These are phyloP conservation scores for Gallinago solitaria DNA, from an alignment of 2,797 vertebrate genomes.

Conservation along the genomic window DNA sequence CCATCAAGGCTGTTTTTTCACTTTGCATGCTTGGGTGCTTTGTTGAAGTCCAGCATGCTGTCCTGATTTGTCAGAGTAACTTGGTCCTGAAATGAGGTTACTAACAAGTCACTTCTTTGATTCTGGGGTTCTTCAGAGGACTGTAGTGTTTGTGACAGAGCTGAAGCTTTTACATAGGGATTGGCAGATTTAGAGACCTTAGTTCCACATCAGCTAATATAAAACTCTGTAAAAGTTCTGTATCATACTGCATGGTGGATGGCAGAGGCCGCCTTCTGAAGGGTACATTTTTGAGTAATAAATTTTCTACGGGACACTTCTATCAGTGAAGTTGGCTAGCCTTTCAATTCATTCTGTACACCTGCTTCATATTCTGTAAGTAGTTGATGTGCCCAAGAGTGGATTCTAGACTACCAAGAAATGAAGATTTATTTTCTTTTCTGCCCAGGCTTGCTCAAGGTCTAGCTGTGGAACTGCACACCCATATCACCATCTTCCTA, in stretches of 20 bases:
- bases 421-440: neutral
- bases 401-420: neutral
- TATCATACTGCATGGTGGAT: neutral
- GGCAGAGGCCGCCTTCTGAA: neutral
- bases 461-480: neutral
- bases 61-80: neutral
- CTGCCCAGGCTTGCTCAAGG: neutral
- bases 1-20: neutral
- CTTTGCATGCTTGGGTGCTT: neutral
- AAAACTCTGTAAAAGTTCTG: neutral
- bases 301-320: accelerated
- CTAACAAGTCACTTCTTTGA: neutral
- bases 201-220: neutral
- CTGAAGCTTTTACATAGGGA: neutral
- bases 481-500: neutral
- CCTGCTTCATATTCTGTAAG: neutral
- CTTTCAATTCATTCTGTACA: neutral
- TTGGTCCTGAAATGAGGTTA: neutral
- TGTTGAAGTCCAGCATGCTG: accelerated
- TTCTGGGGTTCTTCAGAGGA: neutral
- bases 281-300: neutral
- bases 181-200: neutral
- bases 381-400: neutral
- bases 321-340: neutral
- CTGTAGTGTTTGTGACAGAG: neutral